Evolutionary conservation across 1,140 invertebrate genomes (phyloP), one percentile per base, ranked within the genome.

Genomic region (Listronotus oregonensis): DNA sequence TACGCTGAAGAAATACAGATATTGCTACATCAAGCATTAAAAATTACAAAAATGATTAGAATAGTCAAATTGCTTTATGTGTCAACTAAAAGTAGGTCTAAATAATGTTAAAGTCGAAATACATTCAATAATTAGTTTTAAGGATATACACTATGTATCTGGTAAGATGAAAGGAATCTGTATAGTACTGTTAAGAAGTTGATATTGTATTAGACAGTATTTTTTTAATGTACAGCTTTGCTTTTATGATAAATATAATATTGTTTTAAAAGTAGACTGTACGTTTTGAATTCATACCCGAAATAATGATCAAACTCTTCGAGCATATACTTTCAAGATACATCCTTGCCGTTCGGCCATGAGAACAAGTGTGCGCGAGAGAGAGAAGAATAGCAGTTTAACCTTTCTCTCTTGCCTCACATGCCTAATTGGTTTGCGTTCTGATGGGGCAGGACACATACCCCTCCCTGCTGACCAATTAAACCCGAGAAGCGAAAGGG

Each of bases 211-310:
- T 71, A 71, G 65, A 76, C 70, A 76, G 74, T 76, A 76, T 76
- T 76, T 76, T 75, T 76, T 76, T 76, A 74, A 74, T 74, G 73
- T 76, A 76, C 70, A 76, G 74, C 73, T 76, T 73, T 76, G 71
- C 71, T 73, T 75, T 74, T 68, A 73, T 65, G 68, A 76, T 73
- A 64, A 66, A 65, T 69, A 69, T 69, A 69, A 34, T 62, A 67
- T 51, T 63, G 60, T 63, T 63, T 55, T 32, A 63, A 55, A 62
- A 54, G 21, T 27, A 27, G 21, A 27, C 5, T 1, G 21, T 5
- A 5, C 1, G 21, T 27, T 27, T 27, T 27, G 1, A 27, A 27
- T 27, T 27, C 21, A 27, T 5, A 5, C 21, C 21, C 21, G 5
- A 27, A 27, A 27, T 5, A 27, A 27, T 27, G 21, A 5, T 27